A percentile compares a stretch with the other conserved stretches of the same genome.
These are phyloP conservation scores for Jacana jacana DNA, from an alignment of 2,113 vertebrate species.

Conservation along the genomic window DNA sequence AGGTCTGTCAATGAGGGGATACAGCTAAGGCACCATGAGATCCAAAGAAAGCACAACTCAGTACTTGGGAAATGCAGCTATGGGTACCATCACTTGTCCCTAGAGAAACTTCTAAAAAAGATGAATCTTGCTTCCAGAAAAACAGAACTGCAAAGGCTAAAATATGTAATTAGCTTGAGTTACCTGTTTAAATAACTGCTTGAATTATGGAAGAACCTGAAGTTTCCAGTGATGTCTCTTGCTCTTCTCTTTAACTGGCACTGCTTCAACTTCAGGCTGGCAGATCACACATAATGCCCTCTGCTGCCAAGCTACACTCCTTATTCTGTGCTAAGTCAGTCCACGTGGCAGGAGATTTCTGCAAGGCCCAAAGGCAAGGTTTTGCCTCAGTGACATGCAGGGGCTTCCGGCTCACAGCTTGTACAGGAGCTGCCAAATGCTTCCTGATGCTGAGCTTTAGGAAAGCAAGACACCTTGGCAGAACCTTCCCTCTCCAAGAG, in stretches of 20 bases:
- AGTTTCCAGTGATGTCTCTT: background rate
- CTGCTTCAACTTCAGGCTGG: background rate
- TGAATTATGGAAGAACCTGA: background rate
- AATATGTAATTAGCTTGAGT: background rate
- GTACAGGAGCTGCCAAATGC: background rate
- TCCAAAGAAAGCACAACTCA: background rate
- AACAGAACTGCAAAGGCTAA: background rate
- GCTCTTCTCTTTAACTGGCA: background rate
- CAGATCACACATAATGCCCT: background rate
- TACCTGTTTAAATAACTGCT: background rate
- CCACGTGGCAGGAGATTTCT: background rate
- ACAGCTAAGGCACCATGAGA: background rate
- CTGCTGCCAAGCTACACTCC: background rate
- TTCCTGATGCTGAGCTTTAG: rapidly evolving
- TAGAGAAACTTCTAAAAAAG: background rate
- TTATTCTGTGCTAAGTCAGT: background rate
- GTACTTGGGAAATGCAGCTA: background rate
- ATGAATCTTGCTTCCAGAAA: background rate
- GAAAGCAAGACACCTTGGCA: background rate
- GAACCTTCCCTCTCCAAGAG: background rate
- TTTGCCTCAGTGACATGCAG: background rate
- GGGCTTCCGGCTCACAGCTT: background rate
- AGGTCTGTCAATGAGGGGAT: background rate
- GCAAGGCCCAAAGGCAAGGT: background rate
- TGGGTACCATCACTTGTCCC: no score